phyloP scores from a whole-genome alignment of 2,113 vertebrate species.

The Chroicocephalus ridibundus region DNA sequence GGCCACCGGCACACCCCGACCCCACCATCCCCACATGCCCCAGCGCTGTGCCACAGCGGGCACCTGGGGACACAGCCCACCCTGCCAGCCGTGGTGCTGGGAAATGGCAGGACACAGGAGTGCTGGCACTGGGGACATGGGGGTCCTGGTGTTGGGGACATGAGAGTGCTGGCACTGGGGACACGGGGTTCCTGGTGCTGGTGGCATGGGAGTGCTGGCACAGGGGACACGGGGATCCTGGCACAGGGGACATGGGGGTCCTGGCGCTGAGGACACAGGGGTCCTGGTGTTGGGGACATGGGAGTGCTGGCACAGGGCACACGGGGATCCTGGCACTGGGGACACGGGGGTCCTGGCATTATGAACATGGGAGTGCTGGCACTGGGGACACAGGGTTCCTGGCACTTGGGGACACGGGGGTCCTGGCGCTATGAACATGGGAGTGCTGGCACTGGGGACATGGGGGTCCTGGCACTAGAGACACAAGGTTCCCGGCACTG shows the following conservation, averaged over 20 bases:
- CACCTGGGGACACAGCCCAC: not conserved
- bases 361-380: fast-evolving
- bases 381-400: not conserved
- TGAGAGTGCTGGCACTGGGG: too few relatives aligned
- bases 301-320: fast-evolving
- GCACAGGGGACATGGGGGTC: too few relatives aligned
- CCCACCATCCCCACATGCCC: fast-evolving
- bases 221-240: not conserved
- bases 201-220: not conserved
- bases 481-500: fast-evolving
- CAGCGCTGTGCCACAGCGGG: fast-evolving
- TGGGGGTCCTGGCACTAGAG: fast-evolving
- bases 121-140: too few relatives aligned
- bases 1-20: fast-evolving
- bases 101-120: too few relatives aligned
- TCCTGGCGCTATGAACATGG: too few relatives aligned
- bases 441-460: not conserved
- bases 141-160: not conserved
- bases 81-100: not conserved
- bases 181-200: not conserved
- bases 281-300: too few relatives aligned
- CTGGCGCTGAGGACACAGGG: fast-evolving
- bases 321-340: fast-evolving
- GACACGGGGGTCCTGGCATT: fast-evolving
- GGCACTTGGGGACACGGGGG: too few relatives aligned